Percentiles rank a stretch among this genome's conserved stretches.
phyloP scores from a whole-genome alignment of 64 coral and sea anemone species.

The Actinia equina region DNA sequence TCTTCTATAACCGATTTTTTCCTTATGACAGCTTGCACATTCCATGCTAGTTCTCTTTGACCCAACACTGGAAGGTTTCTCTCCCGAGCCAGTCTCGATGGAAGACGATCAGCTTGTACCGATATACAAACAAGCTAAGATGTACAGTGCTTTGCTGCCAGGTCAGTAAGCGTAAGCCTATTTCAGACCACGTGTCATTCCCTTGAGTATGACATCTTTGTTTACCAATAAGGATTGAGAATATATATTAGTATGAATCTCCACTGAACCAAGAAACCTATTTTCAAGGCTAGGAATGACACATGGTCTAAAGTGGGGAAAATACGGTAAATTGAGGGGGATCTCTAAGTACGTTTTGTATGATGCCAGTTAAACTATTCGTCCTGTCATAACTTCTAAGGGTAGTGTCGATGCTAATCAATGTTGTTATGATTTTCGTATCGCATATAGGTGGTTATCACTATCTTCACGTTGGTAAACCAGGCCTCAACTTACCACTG shows the following conservation, averaged over 20 bases:
- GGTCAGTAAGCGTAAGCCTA: conserved; percentile 29
- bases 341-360: no score
- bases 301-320: no score
- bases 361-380: no score
- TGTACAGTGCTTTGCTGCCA: conserved; percentile 64
- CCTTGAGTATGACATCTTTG: no score
- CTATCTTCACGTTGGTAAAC: conserved; percentile 92
- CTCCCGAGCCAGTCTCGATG: conserved; percentile 40
- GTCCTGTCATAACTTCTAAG: no score
- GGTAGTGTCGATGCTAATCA: neutral
- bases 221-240: no score
- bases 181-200: no score
- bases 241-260: no score
- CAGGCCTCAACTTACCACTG: conserved; percentile 70
- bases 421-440: neutral
- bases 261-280: no score
- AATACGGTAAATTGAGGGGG: no score
- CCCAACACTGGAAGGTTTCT: conserved; percentile 81
- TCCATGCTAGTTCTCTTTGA: conserved; percentile 88
- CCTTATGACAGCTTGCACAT: conserved; percentile 62
- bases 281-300: no score
- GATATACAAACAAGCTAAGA: conserved; percentile 92
- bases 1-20: neutral
- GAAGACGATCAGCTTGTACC: conserved; percentile 72
- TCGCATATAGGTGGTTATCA: conserved; percentile 64